A percentile compares a stretch with the other conserved stretches of the same genome.
These are phyloP conservation scores for Drosophila lacertosa DNA, from an alignment of 1,140 invertebrate genomes.

Conservation along the genomic window DNA sequence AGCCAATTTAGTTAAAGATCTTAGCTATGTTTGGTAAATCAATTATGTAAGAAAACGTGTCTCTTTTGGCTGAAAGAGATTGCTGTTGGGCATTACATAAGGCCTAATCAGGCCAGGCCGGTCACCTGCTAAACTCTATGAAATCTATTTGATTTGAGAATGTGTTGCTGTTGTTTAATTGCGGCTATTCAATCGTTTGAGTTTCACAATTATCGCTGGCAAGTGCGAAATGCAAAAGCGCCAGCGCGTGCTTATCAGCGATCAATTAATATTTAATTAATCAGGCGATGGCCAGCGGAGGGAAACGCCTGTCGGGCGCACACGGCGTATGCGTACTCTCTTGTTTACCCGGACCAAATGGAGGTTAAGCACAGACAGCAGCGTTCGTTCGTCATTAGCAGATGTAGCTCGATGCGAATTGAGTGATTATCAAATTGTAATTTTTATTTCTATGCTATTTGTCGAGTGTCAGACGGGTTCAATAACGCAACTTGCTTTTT, in stretches of 20 bases:
- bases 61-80: not conserved
- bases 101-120: not conserved
- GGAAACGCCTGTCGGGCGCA: constrained; percentile 25
- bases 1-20: no score
- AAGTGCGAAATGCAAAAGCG: constrained; percentile 54
- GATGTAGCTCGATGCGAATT: constrained; percentile 33
- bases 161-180: constrained; percentile 1
- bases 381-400: constrained; percentile 27
- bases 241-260: constrained; percentile 65
- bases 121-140: not conserved
- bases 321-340: constrained; percentile 59
- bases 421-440: constrained; percentile 78
- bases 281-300: constrained; percentile 44
- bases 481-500: constrained; percentile 54
- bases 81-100: not conserved
- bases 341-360: constrained; percentile 42
- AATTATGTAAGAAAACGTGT: no score
- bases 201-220: constrained; percentile 19
- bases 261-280: constrained; percentile 84
- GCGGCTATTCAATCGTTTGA: constrained; percentile 5
- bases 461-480: constrained; percentile 75
- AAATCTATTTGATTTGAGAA: constrained; percentile 6
- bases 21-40: no score
- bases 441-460: constrained; percentile 77
- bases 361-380: constrained; percentile 54